A percentile compares a stretch with the other conserved stretches of the same genome.
These are phyloP conservation scores for Trileptium ribeirensis DNA, from an alignment of 2,888 invertebrate genomes.

Conservation along the genomic window DNA sequence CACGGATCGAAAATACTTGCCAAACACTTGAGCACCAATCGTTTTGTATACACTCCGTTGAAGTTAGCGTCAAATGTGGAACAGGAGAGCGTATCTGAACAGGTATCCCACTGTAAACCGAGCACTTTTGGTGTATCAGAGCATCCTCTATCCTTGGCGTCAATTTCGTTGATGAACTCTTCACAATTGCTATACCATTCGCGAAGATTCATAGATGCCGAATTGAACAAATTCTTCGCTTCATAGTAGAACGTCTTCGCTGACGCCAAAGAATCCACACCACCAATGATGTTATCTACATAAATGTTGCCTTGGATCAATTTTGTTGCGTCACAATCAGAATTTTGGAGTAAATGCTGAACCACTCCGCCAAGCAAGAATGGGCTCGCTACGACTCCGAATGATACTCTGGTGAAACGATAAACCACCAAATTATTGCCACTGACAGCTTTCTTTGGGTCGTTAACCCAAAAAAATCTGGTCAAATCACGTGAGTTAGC, in stretches of 20 bases:
- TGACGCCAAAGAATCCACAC: neutral
- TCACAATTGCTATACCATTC: neutral
- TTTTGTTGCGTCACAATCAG: neutral
- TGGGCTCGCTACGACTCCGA: conserved; percentile 33
- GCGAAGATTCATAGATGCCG: neutral
- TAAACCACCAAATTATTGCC: conserved; percentile 29
- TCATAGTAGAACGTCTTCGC: neutral
- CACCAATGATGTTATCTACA: neutral
- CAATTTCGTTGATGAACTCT: neutral
- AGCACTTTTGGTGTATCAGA: neutral
- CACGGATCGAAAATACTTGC: neutral
- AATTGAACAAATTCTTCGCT: neutral
- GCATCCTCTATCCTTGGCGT: neutral
- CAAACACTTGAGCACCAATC: neutral
- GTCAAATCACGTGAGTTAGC: conserved; percentile 28
- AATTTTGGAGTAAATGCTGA: conserved; percentile 7
- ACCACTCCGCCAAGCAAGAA: conserved; percentile 32
- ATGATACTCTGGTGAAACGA: conserved; percentile 35
- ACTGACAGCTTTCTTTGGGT: neutral
- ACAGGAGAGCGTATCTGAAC: neutral
- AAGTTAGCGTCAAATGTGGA: neutral
- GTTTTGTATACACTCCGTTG: neutral
- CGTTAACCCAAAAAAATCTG: neutral
- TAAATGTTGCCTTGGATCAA: neutral
- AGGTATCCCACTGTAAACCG: neutral